Conservation (phyloP, 2,888 invertebrate species). For the Empis stercorea region DNA sequence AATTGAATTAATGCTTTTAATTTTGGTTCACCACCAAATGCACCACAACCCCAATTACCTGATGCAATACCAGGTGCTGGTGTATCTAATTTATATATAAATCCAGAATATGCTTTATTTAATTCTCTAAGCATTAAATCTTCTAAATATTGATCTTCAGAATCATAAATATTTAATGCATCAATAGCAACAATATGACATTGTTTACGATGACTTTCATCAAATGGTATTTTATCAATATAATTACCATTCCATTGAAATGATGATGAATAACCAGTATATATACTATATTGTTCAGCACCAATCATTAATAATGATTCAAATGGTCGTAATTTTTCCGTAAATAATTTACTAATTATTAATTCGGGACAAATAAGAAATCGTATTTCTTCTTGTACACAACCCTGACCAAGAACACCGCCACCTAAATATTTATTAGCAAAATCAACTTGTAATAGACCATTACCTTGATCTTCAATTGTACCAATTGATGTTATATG, state of each 20-base stretch:
- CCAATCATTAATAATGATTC: conserved; percentile 79
- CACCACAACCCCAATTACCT: conserved; percentile 94
- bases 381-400: conserved; percentile 95
- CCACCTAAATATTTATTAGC: conserved; percentile 90
- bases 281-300: conserved; percentile 52
- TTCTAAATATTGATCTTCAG: conserved; percentile 43
- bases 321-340: conserved; percentile 61
- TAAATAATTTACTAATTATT: conserved; percentile 72
- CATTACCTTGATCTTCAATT: conserved; percentile 72
- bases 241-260: conserved; percentile 69
- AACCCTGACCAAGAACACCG: conserved; percentile 77
- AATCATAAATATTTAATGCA: conserved; percentile 53
- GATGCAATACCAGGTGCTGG: conserved; percentile 60
- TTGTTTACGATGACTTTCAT: conserved; percentile 52
- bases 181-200: conserved; percentile 80
- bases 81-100: conserved; percentile 35
- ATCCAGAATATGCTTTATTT: conserved; percentile 72
- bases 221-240: conserved; percentile 54
- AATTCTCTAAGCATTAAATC: conserved; percentile 61
- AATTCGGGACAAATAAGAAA: conserved; percentile 92
- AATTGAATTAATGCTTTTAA: conserved; percentile 67
- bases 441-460: conserved; percentile 86
- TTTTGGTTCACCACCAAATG: conserved; percentile 61
- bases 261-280: conserved; percentile 66
- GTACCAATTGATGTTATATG: conserved; percentile 62